Evolutionary conservation across 2,113 vertebrate genomes (phyloP).

Genomic region (Telmatochromis brichardi): DNA sequence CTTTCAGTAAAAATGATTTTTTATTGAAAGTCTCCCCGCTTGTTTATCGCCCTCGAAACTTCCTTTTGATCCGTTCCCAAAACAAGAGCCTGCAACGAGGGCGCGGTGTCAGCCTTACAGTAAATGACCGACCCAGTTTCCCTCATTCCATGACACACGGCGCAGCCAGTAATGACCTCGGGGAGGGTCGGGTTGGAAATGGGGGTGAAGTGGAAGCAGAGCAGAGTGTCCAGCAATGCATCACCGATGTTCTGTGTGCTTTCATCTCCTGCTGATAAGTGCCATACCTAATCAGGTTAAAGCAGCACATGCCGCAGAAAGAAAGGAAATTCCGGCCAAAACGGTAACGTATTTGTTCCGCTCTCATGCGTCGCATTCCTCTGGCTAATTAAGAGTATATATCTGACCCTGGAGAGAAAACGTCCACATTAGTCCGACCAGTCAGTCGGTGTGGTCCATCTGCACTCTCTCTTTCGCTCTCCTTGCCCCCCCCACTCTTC

Average conservation of each 20-base stretch:
- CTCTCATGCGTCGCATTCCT: conserved; percentile 76
- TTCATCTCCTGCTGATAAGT: conserved; percentile 75
- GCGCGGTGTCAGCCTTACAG: conserved; percentile 23
- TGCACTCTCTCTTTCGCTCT: conserved; percentile 51
- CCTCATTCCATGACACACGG: background rate
- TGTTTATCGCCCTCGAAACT: conserved; percentile 11
- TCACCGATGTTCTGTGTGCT: conserved; percentile 56
- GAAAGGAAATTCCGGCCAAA: conserved; percentile 74
- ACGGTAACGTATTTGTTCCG: conserved; percentile 77
- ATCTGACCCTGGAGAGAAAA: conserved; percentile 75
- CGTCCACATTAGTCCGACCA: conserved; percentile 66
- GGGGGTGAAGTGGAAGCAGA: conserved; percentile 26
- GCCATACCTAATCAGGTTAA: conserved; percentile 80
- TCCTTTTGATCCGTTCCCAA: conserved; percentile 15
- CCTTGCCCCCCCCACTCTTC: background rate
- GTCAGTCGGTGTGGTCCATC: conserved; percentile 72
- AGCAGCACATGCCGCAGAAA: conserved; percentile 67
- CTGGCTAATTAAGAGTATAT: conserved; percentile 76
- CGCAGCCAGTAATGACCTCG: conserved; percentile 23
- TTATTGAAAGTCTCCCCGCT: conserved; percentile 15
- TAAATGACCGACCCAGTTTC: conserved; percentile 31
- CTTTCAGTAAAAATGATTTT: conserved; percentile 29
- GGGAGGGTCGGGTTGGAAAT: conserved; percentile 14
- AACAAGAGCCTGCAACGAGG: conserved; percentile 8
- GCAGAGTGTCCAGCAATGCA: conserved; percentile 56